Evolutionary conservation across 2,113 vertebrate genomes (phyloP), one percentile per base, ranked within the genome.

Genomic region (Dunckerocampus dactyliophorus): DNA sequence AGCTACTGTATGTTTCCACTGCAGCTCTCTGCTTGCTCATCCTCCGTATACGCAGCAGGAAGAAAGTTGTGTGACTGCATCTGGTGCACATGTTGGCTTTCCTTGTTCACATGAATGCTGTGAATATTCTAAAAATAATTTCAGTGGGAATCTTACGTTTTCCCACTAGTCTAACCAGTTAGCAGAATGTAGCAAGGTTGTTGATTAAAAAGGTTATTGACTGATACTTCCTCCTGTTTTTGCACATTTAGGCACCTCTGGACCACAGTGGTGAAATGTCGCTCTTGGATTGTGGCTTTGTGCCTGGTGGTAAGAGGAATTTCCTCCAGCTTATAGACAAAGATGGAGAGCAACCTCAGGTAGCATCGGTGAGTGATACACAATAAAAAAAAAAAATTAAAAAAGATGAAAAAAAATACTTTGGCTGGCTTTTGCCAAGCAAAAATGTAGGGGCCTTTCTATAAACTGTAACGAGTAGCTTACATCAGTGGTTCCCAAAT

Each of bases 281-380:
- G 65, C 88, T 99, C 82, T 89, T 93, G 59, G 93, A 95, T 75
- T 92, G 93, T 80, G 93, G 93, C 62, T 99, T 99, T 90, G 94
- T 98, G 77, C 84, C 95, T 50, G 95, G 94, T 43, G 96, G 95
- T 58, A 98, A 97, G 81, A 96, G 90, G 85, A 98, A 98, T 82
- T 99, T 97, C 59, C 90, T 99, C 47, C 95, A 95, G 65, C 88
- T 99, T 54, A 93, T 91, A 21, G 96, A 99, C 87, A 98, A 93
- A 90, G 94, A 96, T 73, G 96, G 97, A 75, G 95, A 97, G 78
- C 96, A 97, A 85, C 97, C 96, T 64, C 96, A 93, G 42, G 75
- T 93, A 65, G 79, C 87, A 60, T 90, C 92, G n/a, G 97, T 99
- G 82, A 92, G 91, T 85, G 20, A 19, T 52, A 42, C 17, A 51